Conservation (phyloP, 2,113 vertebrate species). For the Spea multiplicata region DNA sequence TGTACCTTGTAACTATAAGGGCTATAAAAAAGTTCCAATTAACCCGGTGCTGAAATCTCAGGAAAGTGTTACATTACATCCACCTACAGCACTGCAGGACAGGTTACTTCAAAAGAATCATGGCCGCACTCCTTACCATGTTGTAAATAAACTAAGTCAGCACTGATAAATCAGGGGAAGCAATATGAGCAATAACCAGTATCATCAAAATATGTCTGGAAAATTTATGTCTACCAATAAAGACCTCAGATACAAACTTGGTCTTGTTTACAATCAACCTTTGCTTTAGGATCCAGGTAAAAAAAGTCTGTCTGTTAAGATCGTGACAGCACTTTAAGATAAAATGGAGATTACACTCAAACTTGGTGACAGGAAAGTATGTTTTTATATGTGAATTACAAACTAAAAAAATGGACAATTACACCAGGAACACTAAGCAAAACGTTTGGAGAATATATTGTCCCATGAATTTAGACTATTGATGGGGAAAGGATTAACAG, state of each 20-base stretch:
- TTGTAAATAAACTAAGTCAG: slow-evolving; percentile 31
- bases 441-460: background rate
- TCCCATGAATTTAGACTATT: background rate
- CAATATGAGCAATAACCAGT: slow-evolving; percentile 44
- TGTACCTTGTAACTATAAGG: no score
- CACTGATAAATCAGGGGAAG: slow-evolving; percentile 36
- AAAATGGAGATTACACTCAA: background rate
- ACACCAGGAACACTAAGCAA: background rate
- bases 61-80: slow-evolving; percentile 12
- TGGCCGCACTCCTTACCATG: slow-evolving; percentile 17
- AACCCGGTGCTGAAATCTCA: slow-evolving; percentile 3
- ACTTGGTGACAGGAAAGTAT: background rate
- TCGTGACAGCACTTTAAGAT: slow-evolving; percentile 9
- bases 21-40: background rate
- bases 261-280: slow-evolving; percentile 40
- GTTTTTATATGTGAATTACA: background rate
- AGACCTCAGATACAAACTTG: slow-evolving; percentile 38
- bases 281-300: slow-evolving; percentile 17
- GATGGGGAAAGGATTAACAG: background rate
- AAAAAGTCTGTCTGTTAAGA: slow-evolving; percentile 5
- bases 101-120: slow-evolving; percentile 39
- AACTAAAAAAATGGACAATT: background rate
- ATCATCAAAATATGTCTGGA: slow-evolving; percentile 40
- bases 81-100: slow-evolving; percentile 1
- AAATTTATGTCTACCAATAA: slow-evolving; percentile 37